Percentiles rank a stretch among this genome's conserved stretches.
Evolutionary conservation across 2,113 vertebrate genomes (phyloP).

Genomic region (Ginglymostoma cirratum): DNA sequence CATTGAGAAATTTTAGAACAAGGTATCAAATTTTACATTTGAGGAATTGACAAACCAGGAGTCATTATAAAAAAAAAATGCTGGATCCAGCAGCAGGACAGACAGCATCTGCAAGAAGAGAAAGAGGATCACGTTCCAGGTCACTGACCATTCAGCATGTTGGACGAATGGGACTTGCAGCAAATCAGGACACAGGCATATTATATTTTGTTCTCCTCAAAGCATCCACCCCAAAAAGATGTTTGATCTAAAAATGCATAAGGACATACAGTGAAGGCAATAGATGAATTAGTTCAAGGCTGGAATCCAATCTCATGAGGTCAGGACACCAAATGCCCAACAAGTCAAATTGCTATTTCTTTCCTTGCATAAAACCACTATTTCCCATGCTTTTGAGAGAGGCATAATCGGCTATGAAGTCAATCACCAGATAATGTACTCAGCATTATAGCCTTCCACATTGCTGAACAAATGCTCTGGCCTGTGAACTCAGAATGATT

Average conservation of each 20-base stretch:
- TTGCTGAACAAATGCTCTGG: neutral
- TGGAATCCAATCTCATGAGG: neutral
- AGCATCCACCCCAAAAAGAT: neutral
- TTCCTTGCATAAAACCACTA: too few species aligned
- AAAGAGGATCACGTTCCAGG: neutral
- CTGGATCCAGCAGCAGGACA: neutral
- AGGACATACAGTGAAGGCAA: neutral
- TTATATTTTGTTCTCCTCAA: neutral
- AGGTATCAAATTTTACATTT: neutral
- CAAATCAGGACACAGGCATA: neutral
- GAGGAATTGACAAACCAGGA: neutral
- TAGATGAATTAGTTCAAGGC: neutral
- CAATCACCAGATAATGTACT: slow-evolving; percentile 3
- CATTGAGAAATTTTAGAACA: neutral
- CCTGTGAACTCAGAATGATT: neutral
- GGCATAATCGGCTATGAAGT: neutral
- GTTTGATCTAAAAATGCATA: neutral
- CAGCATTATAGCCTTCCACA: neutral
- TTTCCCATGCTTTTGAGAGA: neutral
- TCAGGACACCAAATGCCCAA: neutral
- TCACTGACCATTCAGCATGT: neutral
- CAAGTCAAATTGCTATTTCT: neutral
- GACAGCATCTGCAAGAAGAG: neutral
- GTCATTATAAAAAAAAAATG: neutral
- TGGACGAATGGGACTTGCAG: neutral